Evolutionary conservation across 1,140 invertebrate genomes (phyloP).

Genomic region (Eumaeus atala): DNA sequence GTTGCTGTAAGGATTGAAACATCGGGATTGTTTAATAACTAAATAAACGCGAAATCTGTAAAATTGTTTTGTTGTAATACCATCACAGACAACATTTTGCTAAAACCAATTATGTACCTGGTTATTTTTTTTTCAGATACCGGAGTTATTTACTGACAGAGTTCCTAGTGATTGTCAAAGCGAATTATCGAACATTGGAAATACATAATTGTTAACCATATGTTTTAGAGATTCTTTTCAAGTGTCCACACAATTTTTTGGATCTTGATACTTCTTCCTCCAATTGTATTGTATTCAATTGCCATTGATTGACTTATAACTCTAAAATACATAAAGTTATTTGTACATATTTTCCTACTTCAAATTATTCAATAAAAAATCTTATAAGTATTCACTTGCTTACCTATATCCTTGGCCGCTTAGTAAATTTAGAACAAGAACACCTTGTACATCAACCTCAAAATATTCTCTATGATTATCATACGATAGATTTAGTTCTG

Average conservation of each 20-base stretch:
- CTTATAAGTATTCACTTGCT: constrained; percentile 18
- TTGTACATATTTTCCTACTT: background rate
- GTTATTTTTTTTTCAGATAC: constrained; percentile 46
- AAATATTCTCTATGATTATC: constrained; percentile 33
- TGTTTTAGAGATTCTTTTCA: constrained; percentile 27
- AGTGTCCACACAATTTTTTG: constrained; percentile 60
- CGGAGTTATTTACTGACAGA: constrained; percentile 66
- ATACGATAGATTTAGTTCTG: constrained; percentile 26
- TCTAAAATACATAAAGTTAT: constrained; percentile 22
- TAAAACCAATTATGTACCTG: no score
- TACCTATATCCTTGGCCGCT: constrained; percentile 32
- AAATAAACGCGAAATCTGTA: no score
- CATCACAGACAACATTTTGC: no score
- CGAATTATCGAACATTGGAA: constrained; percentile 31
- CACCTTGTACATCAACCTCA: constrained; percentile 45
- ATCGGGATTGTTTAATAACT: no score
- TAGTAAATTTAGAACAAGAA: constrained; percentile 41
- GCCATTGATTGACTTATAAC: constrained; percentile 50
- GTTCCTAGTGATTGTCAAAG: constrained; percentile 66
- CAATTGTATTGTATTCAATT: constrained; percentile 53
- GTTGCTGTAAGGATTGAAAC: no score
- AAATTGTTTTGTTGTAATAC: no score
- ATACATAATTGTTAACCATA: constrained; percentile 19
- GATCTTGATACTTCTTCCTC: constrained; percentile 47
- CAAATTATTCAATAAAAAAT: no score